Evolutionary conservation across 2,797 vertebrate genomes (phyloP).

Genomic region (Pampus argenteus): DNA sequence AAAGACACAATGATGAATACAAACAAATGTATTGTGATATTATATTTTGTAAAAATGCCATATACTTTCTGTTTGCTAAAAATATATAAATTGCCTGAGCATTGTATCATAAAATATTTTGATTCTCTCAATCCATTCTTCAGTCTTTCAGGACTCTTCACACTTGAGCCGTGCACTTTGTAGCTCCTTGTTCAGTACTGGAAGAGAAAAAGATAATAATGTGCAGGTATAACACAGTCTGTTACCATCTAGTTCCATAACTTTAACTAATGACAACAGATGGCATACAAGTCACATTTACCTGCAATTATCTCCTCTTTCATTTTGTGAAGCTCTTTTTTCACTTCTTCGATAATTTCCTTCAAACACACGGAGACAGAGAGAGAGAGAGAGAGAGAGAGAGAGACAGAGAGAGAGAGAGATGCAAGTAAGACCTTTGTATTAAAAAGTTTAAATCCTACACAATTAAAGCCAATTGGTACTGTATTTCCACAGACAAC

Average conservation of each 20-base stretch:
- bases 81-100: not conserved
- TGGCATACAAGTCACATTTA: constrained; percentile 45
- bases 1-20: not conserved
- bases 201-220: constrained; percentile 30
- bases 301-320: constrained; percentile 92
- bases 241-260: not conserved
- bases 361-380: constrained; percentile 59
- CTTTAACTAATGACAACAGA: not conserved
- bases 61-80: not conserved
- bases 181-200: constrained; percentile 87
- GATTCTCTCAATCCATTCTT: constrained; percentile 5
- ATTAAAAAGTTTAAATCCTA: constrained; percentile 1
- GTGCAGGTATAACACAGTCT: not conserved
- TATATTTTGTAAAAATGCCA: constrained; percentile 1
- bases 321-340: constrained; percentile 89
- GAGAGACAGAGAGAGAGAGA: too few relatives aligned
- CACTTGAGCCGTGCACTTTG: constrained; percentile 68
- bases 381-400: too few relatives aligned
- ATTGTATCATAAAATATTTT: constrained; percentile 4
- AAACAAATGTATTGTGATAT: not conserved
- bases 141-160: constrained; percentile 58
- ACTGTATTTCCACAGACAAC: not conserved
- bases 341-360: constrained; percentile 91
- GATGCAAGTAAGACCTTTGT: too few relatives aligned
- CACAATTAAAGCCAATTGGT: not conserved